Percentiles rank a stretch among this genome's conserved stretches.
phyloP scores from a whole-genome alignment of 2,797 vertebrate species.

The Ceyx erithaca region DNA sequence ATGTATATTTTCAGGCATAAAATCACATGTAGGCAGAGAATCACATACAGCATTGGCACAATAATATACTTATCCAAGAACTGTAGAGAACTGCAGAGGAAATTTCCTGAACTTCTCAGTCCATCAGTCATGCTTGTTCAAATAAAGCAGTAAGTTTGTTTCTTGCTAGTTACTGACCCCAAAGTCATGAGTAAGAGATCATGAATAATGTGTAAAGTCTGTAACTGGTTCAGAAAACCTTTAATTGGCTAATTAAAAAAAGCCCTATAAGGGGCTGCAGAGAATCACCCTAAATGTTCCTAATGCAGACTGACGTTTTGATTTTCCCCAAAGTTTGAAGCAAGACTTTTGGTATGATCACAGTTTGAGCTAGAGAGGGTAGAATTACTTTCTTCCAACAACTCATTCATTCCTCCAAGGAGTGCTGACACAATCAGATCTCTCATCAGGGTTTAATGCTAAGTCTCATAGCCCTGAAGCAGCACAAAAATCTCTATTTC shows the following conservation, averaged over 20 bases:
- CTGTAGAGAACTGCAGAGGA: conserved; percentile 49
- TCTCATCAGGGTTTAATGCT: conserved; percentile 33
- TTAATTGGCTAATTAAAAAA: conserved; percentile 68
- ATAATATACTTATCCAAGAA: conserved; percentile 24
- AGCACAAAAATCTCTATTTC: conserved; percentile 40
- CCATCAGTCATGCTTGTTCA: conserved; percentile 44
- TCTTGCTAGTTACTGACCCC: conserved; percentile 25
- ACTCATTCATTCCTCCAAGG: conserved; percentile 34
- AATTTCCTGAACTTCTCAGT: conserved; percentile 64
- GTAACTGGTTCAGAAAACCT: conserved; percentile 50
- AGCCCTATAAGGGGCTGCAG: conserved; percentile 54
- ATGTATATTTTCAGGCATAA: background rate
- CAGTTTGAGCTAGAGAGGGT: conserved; percentile 24
- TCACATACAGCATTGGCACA: conserved; percentile 16
- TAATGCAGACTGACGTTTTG: conserved; percentile 63
- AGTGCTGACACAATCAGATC: conserved; percentile 50
- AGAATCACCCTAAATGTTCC: conserved; percentile 44
- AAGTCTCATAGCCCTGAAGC: conserved; percentile 34
- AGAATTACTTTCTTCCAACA: conserved; percentile 56
- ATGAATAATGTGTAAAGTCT: conserved; percentile 52
- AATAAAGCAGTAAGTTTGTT: conserved; percentile 29
- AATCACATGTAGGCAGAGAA: background rate
- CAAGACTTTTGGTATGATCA: conserved; percentile 32
- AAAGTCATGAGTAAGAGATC: conserved; percentile 62
- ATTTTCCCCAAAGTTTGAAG: conserved; percentile 44